Percentiles rank a stretch among this genome's conserved stretches.
Conservation (phyloP, 2,888 invertebrate genomes). For the Herminia tarsipennalis region DNA sequence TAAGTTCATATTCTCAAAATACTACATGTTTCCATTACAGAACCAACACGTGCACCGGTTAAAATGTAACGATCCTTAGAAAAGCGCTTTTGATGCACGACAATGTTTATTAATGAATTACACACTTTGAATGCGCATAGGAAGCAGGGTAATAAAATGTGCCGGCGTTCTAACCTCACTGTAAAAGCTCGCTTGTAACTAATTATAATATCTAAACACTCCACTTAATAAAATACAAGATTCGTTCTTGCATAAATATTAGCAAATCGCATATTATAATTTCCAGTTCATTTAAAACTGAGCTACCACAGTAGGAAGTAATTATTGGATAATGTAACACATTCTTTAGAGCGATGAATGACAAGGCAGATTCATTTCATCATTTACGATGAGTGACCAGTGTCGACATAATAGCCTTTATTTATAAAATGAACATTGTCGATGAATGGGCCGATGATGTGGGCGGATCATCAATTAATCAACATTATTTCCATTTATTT, state of each 20-base stretch:
- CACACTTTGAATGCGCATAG: conserved; percentile 60
- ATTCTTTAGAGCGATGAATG: conserved; percentile 51
- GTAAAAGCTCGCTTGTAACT: conserved; percentile 27
- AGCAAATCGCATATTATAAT: conserved; percentile 14
- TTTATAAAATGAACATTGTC: conserved; percentile 42
- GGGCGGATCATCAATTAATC: conserved; percentile 63
- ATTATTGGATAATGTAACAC: conserved; percentile 54
- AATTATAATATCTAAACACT: conserved; percentile 19
- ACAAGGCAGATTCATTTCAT: conserved; percentile 59
- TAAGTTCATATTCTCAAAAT: conserved; percentile 26
- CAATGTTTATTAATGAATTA: conserved; percentile 70
- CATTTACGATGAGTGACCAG: conserved; percentile 52
- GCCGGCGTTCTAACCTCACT: conserved; percentile 46
- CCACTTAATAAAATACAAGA: conserved; percentile 1
- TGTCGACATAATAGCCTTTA: conserved; percentile 53
- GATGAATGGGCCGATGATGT: conserved; percentile 55
- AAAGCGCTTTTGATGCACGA: conserved; percentile 66
- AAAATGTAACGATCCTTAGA: conserved; percentile 58
- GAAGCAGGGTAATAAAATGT: conserved; percentile 63
- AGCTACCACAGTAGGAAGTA: conserved; percentile 52
- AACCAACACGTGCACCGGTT: conserved; percentile 33
- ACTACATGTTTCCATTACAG: conserved; percentile 25
- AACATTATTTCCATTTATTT: conserved; percentile 51
- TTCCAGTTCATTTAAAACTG: conserved; percentile 38
- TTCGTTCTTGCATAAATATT: conserved; percentile 3